A percentile compares a stretch with the other conserved stretches of the same genome.
Evolutionary conservation across 1,140 invertebrate genomes (phyloP).

Genomic region (Cydia pomonella): DNA sequence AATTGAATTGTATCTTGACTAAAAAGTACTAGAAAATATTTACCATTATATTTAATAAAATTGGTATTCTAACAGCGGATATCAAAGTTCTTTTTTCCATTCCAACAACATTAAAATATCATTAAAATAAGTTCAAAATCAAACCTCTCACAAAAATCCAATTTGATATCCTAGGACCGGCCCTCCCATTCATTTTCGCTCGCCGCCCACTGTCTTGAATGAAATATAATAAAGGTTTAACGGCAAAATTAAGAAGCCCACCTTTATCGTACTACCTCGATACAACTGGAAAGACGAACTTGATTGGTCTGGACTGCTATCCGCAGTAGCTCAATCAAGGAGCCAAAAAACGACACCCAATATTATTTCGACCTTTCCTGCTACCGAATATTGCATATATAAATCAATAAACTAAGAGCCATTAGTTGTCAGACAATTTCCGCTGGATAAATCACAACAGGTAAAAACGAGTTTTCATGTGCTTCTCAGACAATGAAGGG

Average conservation of each 20-base stretch:
- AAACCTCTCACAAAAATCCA: slow-evolving; percentile 17
- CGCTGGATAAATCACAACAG: slow-evolving; percentile 76
- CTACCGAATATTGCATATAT: slow-evolving; percentile 77
- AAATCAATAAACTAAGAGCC: slow-evolving; percentile 79
- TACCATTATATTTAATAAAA: too few species aligned
- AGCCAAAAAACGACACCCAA: slow-evolving; percentile 53
- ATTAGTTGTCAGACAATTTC: slow-evolving; percentile 78
- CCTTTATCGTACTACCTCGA: slow-evolving; percentile 32
- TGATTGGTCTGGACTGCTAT: slow-evolving; percentile 49
- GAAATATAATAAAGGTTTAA: slow-evolving; percentile 31
- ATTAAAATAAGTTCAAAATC: slow-evolving; percentile 14
- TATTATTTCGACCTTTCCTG: slow-evolving; percentile 64
- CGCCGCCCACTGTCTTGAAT: slow-evolving; percentile 19
- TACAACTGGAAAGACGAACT: slow-evolving; percentile 43
- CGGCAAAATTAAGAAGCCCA: slow-evolving; percentile 52
- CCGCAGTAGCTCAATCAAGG: slow-evolving; percentile 65
- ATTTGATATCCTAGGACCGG: slow-evolving; percentile 30
- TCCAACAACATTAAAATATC: slow-evolving; percentile 19
- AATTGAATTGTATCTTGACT: too few species aligned
- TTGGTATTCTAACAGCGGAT: neutral
- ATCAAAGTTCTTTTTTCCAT: slow-evolving; percentile 8
- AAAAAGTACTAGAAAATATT: too few species aligned
- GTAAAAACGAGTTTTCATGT: slow-evolving; percentile 59
- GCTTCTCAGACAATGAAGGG: slow-evolving; percentile 59
- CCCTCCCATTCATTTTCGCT: slow-evolving; percentile 33